Conservation (phyloP, 2,888 invertebrate genomes). For the Lycocerus yunnanus region DNA sequence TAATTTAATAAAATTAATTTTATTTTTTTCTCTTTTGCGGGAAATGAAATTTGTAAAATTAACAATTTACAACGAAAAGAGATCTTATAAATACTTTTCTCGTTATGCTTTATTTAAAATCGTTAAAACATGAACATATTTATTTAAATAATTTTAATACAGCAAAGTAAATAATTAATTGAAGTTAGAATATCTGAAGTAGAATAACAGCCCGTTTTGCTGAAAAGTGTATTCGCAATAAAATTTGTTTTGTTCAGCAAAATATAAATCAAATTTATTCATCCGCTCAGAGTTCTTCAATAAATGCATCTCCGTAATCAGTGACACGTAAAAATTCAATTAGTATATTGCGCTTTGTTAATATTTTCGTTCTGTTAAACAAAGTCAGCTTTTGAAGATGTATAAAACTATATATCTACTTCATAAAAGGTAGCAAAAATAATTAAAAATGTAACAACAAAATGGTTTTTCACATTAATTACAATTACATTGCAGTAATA, state of each 20-base stretch:
- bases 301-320: constrained; percentile 16
- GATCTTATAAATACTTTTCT: neutral
- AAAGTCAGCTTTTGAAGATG: neutral
- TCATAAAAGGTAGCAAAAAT: neutral
- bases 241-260: constrained; percentile 4
- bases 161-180: neutral
- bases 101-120: neutral
- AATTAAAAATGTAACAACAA: neutral
- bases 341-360: neutral
- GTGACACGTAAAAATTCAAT: constrained; percentile 29
- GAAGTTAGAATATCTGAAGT: neutral
- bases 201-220: neutral
- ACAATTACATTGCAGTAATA: no score
- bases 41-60: no score
- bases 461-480: neutral
- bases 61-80: neutral
- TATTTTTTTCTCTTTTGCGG: no score
- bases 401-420: neutral
- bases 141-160: neutral
- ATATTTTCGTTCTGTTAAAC: neutral
- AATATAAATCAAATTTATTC: constrained; percentile 17
- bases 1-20: no score
- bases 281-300: constrained; percentile 1
- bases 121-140: neutral
- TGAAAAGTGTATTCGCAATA: neutral